A percentile compares a stretch with the other conserved stretches of the same genome.
Evolutionary conservation across 2,797 vertebrate genomes (phyloP).

Genomic region (Sciurus vulgaris): DNA sequence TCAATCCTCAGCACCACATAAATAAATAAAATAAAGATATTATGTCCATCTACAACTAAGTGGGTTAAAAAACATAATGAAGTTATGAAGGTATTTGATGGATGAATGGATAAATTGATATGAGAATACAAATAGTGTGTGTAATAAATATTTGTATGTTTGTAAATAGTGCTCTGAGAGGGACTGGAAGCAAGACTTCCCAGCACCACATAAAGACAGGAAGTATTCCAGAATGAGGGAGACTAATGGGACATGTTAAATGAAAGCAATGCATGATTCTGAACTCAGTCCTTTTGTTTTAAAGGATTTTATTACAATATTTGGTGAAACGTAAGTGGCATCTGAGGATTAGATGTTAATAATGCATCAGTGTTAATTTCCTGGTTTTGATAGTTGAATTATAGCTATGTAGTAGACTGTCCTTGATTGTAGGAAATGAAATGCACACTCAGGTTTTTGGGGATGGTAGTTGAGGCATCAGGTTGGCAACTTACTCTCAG

Average conservation of each 20-base stretch:
- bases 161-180: slow-evolving; percentile 27
- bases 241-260: slow-evolving; percentile 12
- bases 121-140: neutral
- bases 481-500: slow-evolving; percentile 17
- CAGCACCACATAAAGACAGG: slow-evolving; percentile 2
- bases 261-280: slow-evolving; percentile 36
- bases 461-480: neutral
- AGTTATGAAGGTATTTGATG: neutral
- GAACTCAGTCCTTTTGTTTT: slow-evolving; percentile 36
- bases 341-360: slow-evolving; percentile 42
- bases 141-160: neutral
- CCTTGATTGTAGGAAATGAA: slow-evolving; percentile 44
- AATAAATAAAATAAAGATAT: too few relatives aligned
- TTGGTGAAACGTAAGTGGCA: neutral
- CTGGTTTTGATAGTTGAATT: slow-evolving; percentile 31
- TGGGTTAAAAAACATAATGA: too few relatives aligned
- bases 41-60: too few relatives aligned
- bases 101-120: neutral
- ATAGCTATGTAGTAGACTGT: slow-evolving; percentile 21
- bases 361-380: slow-evolving; percentile 42
- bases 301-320: slow-evolving; percentile 28
- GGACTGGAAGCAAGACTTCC: neutral
- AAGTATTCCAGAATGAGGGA: slow-evolving; percentile 23
- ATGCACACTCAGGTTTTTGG: neutral
- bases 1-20: too few relatives aligned